Evolutionary conservation across 2,113 vertebrate genomes (phyloP).

Genomic region (Psettodes erumei): DNA sequence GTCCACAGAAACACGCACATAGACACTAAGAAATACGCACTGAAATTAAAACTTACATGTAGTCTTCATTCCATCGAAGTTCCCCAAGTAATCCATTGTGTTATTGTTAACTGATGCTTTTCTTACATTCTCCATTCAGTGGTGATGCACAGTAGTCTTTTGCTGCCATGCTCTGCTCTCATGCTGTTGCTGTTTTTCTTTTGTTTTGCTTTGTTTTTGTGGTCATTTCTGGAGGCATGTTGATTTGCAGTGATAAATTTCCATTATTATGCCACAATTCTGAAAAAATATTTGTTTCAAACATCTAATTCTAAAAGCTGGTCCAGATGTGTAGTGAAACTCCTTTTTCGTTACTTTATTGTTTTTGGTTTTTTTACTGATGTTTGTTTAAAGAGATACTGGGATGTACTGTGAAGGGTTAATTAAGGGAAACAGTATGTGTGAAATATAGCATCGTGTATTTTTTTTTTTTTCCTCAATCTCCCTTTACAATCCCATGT

Average conservation of each 20-base stretch:
- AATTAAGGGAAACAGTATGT: neutral
- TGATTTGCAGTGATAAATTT: slow-evolving; percentile 13
- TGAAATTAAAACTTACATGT: neutral
- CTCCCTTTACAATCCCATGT: slow-evolving; percentile 26
- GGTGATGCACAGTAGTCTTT: neutral
- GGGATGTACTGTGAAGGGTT: neutral
- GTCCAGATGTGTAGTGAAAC: no score
- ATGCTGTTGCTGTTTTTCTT: slow-evolving; percentile 2
- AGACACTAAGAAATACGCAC: slow-evolving; percentile 20
- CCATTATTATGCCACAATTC: neutral
- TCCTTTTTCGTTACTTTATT: no score
- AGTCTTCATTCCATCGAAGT: slow-evolving; percentile 4
- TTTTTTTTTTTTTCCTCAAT: neutral
- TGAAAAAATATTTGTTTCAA: neutral
- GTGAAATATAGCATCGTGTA: neutral
- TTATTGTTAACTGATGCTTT: slow-evolving; percentile 30
- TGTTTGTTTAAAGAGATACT: no score
- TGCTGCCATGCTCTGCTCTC: slow-evolving; percentile 45
- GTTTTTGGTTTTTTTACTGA: neutral
- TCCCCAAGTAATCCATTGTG: slow-evolving; percentile 16
- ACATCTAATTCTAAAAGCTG: neutral
- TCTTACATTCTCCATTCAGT: slow-evolving; percentile 30
- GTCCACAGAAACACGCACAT: slow-evolving; percentile 25
- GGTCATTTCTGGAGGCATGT: slow-evolving; percentile 17
- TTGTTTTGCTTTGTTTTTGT: neutral